phyloP scores from a whole-genome alignment of 1,140 invertebrate genomes.

The Caenorhabditis briggsae region DNA sequence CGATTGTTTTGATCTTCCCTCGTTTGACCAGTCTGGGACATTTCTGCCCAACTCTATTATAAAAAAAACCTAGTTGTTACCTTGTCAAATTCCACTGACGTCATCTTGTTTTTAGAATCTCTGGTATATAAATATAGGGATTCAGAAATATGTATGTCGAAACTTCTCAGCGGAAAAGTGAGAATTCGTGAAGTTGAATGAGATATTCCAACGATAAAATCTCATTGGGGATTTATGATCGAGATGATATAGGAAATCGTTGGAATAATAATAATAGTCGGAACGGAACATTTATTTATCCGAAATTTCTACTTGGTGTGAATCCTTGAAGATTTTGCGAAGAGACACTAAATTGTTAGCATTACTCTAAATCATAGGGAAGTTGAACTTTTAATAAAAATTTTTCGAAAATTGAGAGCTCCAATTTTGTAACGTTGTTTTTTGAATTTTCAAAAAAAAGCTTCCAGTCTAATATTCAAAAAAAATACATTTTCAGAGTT shows the following conservation, averaged over 20 bases:
- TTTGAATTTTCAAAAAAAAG: too few relatives aligned
- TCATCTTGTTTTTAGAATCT: background rate
- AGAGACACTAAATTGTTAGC: too few relatives aligned
- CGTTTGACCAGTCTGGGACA: background rate
- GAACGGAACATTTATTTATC: too few relatives aligned
- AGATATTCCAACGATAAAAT: background rate
- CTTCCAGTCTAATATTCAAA: too few relatives aligned
- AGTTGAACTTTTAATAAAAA: too few relatives aligned
- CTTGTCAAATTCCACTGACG: background rate
- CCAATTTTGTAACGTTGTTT: too few relatives aligned
- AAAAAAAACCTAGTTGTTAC: background rate
- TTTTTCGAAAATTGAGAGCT: too few relatives aligned
- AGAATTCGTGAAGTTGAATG: background rate
- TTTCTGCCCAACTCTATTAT: background rate
- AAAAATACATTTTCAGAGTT: too few relatives aligned
- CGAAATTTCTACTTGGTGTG: too few relatives aligned
- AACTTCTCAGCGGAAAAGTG: background rate
- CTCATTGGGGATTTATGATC: background rate
- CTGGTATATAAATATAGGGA: too few relatives aligned
- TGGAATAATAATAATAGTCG: constrained; percentile 8
- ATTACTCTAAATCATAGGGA: too few relatives aligned
- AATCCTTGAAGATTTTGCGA: too few relatives aligned
- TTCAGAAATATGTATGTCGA: background rate
- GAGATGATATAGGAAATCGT: background rate
- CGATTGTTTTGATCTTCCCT: background rate